These are phyloP conservation scores for Drosophila baimaii DNA, from an alignment of 1,140 invertebrate species.

Conservation along the genomic window DNA sequence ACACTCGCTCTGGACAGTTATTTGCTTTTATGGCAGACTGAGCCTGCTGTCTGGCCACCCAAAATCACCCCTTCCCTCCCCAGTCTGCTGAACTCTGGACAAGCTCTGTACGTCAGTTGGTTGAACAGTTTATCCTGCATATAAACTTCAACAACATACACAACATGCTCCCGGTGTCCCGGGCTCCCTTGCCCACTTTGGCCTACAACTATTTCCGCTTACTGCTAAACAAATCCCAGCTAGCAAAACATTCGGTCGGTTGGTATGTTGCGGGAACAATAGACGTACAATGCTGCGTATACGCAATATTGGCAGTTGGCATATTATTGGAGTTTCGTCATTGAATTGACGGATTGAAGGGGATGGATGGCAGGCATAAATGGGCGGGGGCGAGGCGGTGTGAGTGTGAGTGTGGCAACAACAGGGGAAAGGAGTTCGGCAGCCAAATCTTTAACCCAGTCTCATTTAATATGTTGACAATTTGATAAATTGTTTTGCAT, in stretches of 20 bases:
- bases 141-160: constrained; percentile 76
- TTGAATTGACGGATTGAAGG: constrained; percentile 55
- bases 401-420: constrained; percentile 13
- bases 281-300: constrained; percentile 63
- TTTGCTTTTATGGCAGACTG: constrained; percentile 78
- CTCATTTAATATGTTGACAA: constrained; percentile 82
- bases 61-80: background rate
- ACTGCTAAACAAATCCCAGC: constrained; percentile 78
- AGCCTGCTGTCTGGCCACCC: constrained; percentile 20
- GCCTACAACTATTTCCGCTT: constrained; percentile 79
- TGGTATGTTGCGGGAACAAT: constrained; percentile 43
- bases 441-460: constrained; percentile 68
- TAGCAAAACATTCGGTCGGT: constrained; percentile 55
- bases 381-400: too few relatives aligned
- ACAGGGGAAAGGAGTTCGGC: background rate
- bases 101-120: constrained; percentile 75
- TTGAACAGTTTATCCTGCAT: constrained; percentile 75
- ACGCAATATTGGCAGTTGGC: constrained; percentile 76
- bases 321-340: constrained; percentile 67
- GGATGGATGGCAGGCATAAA: constrained; percentile 2
- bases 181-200: constrained; percentile 9
- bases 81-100: constrained; percentile 45
- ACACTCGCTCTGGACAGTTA: constrained; percentile 77
- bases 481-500: constrained; percentile 79
- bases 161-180: constrained; percentile 39